Conservation (phyloP, 2,888 invertebrate species). For the Andrena hattorfiana region DNA sequence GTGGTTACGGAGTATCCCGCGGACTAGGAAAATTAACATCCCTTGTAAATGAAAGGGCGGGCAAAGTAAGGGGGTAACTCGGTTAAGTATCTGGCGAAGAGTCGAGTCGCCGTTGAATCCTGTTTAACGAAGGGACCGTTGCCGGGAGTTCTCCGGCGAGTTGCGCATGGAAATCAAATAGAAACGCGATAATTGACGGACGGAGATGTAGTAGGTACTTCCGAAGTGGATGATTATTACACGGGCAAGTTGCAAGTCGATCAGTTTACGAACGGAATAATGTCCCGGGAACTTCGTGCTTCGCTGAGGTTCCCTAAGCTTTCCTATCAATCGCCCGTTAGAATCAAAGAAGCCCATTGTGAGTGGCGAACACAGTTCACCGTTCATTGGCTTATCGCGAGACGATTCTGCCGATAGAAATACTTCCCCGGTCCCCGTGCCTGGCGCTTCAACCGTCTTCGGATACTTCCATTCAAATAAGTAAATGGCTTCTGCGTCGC, state of each 20-base stretch:
- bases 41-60: conserved; percentile 49
- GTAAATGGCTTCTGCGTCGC: conserved; percentile 7
- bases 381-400: conserved; percentile 21
- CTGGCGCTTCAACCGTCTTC: not conserved
- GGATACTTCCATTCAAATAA: not conserved
- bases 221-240: not conserved
- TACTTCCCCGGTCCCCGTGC: not conserved
- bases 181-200: conserved; percentile 45
- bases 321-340: not conserved
- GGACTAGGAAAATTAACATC: conserved; percentile 44
- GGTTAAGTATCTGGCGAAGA: conserved; percentile 51
- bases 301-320: not conserved
- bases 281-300: not conserved
- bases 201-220: conserved; percentile 18
- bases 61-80: conserved; percentile 48
- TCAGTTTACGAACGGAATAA: conserved; percentile 7
- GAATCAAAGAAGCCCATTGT: conserved; percentile 23
- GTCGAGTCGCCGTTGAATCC: conserved; percentile 25
- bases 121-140: conserved; percentile 51
- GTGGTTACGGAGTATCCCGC: conserved; percentile 34
- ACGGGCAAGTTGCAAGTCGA: not conserved
- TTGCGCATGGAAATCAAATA: conserved; percentile 53
- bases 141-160: conserved; percentile 26
- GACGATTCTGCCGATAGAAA: not conserved
- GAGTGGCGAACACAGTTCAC: not conserved